Percentiles rank a stretch among this genome's conserved stretches.
phyloP scores from a whole-genome alignment of 1,140 invertebrate species.

The Aradophagus sp. region DNA sequence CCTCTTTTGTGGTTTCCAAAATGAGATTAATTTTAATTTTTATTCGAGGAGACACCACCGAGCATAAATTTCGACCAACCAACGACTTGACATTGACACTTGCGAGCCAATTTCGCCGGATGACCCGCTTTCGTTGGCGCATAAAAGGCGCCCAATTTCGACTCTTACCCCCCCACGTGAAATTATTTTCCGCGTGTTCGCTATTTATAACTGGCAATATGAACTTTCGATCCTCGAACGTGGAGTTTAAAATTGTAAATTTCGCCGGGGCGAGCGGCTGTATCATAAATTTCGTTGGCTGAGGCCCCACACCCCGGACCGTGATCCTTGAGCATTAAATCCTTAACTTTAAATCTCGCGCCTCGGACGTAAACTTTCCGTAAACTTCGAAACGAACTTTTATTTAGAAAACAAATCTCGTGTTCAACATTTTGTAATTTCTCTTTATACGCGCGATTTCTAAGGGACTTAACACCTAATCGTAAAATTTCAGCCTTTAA shows the following conservation, averaged over 20 bases:
- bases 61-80: slow-evolving; percentile 11
- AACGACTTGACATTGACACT: slow-evolving; percentile 19
- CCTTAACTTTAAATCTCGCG: slow-evolving; percentile 41
- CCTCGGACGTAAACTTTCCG: slow-evolving; percentile 39
- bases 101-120: slow-evolving; percentile 10
- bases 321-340: slow-evolving; percentile 40
- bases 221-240: slow-evolving; percentile 35
- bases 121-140: background rate
- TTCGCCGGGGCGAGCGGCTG: slow-evolving; percentile 12
- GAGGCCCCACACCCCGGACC: slow-evolving; percentile 31
- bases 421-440: slow-evolving; percentile 26
- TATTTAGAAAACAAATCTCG: slow-evolving; percentile 51
- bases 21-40: too few species aligned
- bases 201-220: slow-evolving; percentile 33
- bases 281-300: slow-evolving; percentile 31
- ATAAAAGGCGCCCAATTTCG: background rate
- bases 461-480: slow-evolving; percentile 33
- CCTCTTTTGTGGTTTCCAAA: too few species aligned
- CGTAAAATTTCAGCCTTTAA: slow-evolving; percentile 43
- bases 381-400: slow-evolving; percentile 40
- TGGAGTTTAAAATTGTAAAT: slow-evolving; percentile 29
- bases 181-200: slow-evolving; percentile 27
- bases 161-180: too few species aligned
- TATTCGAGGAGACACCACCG: too few species aligned
- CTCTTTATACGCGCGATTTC: slow-evolving; percentile 18